Evolutionary conservation across 2,888 invertebrate species (phyloP).

Genomic region (Saturnia pavonia): DNA sequence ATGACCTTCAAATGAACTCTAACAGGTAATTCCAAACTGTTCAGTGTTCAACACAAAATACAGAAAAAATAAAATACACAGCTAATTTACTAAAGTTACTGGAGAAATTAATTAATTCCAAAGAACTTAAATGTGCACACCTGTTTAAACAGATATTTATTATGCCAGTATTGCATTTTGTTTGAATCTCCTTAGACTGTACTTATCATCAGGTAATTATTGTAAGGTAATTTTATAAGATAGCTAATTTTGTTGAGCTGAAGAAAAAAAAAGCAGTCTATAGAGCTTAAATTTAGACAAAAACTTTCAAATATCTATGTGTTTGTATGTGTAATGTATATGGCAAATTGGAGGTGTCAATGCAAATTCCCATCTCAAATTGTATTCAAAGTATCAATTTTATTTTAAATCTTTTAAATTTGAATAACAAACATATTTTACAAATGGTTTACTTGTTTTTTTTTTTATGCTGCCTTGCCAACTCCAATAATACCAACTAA

Average conservation of each 20-base stretch:
- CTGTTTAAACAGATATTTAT: neutral
- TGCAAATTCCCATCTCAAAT: neutral
- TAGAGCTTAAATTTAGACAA: neutral
- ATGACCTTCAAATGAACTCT: neutral
- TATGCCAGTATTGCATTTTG: neutral
- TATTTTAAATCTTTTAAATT: neutral
- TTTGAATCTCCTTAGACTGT: neutral
- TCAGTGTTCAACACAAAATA: neutral
- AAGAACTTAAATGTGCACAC: neutral
- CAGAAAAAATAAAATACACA: neutral
- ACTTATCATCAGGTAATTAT: neutral
- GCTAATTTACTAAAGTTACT: neutral
- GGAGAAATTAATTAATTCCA: neutral
- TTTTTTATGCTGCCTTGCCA: neutral
- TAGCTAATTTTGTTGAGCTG: neutral
- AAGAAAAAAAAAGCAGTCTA: neutral
- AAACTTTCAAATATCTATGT: neutral
- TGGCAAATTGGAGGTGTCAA: constrained; percentile 3
- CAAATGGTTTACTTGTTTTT: neutral
- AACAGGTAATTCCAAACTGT: neutral
- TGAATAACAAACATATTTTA: neutral
- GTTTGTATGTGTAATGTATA: neutral
- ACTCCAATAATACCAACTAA: constrained; percentile 6
- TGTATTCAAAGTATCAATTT: neutral
- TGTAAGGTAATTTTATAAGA: too few relatives aligned